Conservation (phyloP, 1,140 invertebrate species). For the Papilio dardanus region DNA sequence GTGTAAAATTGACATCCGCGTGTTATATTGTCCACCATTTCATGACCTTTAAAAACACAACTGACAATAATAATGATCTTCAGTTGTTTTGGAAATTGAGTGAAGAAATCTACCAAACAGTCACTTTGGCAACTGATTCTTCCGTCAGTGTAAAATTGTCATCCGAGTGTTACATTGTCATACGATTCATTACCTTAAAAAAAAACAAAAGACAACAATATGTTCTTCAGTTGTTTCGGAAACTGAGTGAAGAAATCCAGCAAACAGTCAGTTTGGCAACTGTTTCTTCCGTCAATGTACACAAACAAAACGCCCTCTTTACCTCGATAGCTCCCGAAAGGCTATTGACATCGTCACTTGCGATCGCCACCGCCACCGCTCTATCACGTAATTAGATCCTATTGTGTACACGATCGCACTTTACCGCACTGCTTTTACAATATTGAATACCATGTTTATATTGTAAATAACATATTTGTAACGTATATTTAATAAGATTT, state of each 20-base stretch:
- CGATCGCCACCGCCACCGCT: slow-evolving; percentile 37
- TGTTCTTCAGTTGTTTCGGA: background rate
- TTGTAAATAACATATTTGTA: background rate
- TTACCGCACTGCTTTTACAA: slow-evolving; percentile 8
- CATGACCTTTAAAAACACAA: too few species aligned
- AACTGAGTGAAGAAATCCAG: background rate
- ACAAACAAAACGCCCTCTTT: slow-evolving; percentile 36
- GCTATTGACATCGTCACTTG: slow-evolving; percentile 46
- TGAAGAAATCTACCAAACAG: background rate
- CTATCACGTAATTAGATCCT: slow-evolving; percentile 57
- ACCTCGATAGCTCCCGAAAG: slow-evolving; percentile 43
- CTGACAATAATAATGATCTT: too few species aligned
- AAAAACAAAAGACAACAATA: too few species aligned
- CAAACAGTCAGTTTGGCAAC: background rate
- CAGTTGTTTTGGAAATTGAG: background rate
- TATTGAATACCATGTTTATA: slow-evolving; percentile 5
- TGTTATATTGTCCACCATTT: too few species aligned
- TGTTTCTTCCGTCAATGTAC: background rate
- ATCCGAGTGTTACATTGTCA: too few species aligned
- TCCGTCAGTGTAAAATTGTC: background rate
- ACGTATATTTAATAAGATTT: too few species aligned
- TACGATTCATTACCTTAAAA: too few species aligned
- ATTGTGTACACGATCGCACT: background rate
- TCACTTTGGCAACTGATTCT: background rate
- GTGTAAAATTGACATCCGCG: too few species aligned